Percentiles rank a stretch among this genome's conserved stretches.
These are phyloP conservation scores for Hucho hucho DNA, from an alignment of 2,113 vertebrate species.

Conservation along the genomic window DNA sequence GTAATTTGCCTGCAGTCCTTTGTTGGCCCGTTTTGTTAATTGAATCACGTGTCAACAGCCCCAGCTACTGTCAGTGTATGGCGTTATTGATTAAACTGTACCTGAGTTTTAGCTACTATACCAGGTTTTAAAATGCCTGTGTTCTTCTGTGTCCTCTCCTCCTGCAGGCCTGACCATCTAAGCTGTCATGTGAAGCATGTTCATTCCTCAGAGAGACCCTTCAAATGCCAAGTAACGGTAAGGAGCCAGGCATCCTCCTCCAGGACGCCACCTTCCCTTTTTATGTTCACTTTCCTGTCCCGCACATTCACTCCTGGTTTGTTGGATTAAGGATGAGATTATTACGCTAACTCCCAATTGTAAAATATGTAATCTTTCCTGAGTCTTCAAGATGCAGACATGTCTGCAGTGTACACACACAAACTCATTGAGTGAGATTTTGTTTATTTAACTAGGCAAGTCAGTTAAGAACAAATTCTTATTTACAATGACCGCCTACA, in stretches of 20 bases:
- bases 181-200: slow-evolving; percentile 96
- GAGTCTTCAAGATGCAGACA: background rate
- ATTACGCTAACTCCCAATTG: too few relatives aligned
- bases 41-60: background rate
- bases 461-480: background rate
- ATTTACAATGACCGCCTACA: too few relatives aligned
- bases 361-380: background rate
- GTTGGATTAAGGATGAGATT: background rate
- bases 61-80: background rate
- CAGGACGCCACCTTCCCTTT: background rate
- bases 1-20: background rate
- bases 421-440: background rate
- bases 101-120: background rate
- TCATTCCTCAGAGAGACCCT: slow-evolving; percentile 96
- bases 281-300: background rate
- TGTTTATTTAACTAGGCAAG: slow-evolving; percentile 27
- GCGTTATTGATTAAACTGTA: background rate
- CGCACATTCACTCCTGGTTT: background rate
- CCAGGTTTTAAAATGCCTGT: background rate
- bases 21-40: background rate
- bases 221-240: slow-evolving; percentile 98
- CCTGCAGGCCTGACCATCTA: slow-evolving; percentile 71
- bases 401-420: background rate
- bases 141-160: slow-evolving; percentile 11
- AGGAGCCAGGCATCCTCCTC: slow-evolving; percentile 18